Conservation (phyloP, 2,888 invertebrate genomes). For the Drosophila flavopinicola region DNA sequence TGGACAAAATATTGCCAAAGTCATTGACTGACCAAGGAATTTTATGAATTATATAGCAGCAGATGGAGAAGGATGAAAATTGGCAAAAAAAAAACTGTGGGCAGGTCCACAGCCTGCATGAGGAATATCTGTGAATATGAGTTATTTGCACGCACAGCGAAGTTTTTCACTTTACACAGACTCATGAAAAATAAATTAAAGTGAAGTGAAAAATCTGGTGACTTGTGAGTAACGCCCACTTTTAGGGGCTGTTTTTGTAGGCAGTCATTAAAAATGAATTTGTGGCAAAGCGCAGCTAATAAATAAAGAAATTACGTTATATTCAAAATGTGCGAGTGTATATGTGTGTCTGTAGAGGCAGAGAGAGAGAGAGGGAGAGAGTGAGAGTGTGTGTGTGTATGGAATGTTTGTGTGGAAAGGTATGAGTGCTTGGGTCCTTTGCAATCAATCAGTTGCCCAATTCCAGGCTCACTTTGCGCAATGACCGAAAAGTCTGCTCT, state of each 20-base stretch:
- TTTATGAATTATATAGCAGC: slow-evolving; percentile 65
- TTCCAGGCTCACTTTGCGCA: slow-evolving; percentile 41
- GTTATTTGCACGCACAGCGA: slow-evolving; percentile 71
- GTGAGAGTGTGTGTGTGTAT: slow-evolving; percentile 21
- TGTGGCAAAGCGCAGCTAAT: slow-evolving; percentile 72
- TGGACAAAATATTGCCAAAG: slow-evolving; percentile 61
- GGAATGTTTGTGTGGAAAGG: slow-evolving; percentile 21
- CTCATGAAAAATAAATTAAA: slow-evolving; percentile 79
- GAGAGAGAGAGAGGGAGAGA: no score
- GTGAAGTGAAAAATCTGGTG: slow-evolving; percentile 46
- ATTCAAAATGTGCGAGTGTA: slow-evolving; percentile 14
- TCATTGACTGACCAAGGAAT: slow-evolving; percentile 67
- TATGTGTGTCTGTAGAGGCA: slow-evolving; percentile 5
- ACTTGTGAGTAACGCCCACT: slow-evolving; percentile 11
- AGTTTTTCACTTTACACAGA: slow-evolving; percentile 71
- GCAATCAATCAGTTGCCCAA: slow-evolving; percentile 71
- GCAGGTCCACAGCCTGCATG: slow-evolving; percentile 16
- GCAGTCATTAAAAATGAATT: slow-evolving; percentile 75
- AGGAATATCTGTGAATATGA: slow-evolving; percentile 73
- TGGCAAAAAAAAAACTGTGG: slow-evolving; percentile 9
- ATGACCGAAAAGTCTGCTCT: slow-evolving; percentile 44
- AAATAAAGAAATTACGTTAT: slow-evolving; percentile 64
- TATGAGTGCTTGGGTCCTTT: slow-evolving; percentile 26
- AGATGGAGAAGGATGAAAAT: slow-evolving; percentile 13
- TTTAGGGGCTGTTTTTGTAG: background rate